Evolutionary conservation across 2,888 invertebrate genomes (phyloP), one percentile per base, ranked within the genome.

Genomic region (Orthosia gracilis): DNA sequence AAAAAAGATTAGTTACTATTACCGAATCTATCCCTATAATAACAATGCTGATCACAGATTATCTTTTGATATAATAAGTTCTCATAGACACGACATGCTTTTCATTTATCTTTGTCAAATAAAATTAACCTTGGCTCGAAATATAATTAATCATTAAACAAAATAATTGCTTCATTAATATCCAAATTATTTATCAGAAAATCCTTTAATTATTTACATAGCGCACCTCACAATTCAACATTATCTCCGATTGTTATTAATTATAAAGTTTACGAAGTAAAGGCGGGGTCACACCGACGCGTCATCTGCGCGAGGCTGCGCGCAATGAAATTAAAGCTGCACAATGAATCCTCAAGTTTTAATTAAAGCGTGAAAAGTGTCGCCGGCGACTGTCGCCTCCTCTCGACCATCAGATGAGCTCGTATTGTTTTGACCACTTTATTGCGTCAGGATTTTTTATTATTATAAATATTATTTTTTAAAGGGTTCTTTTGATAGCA

Each of bases 261-360:
- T 89, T 88, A 83, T 76, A 81, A 88, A 88, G 85, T 87, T 87
- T 73, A 80, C 71, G 7, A 61, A 50, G 52, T 82, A 75, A 85
- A 81, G 83, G 76, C 69, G 70, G 75, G 71, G 65, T 75, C 70
- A 85, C 80, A 88, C 77, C 76, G 70, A 12, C 49, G 70, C 88
- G 88, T 88, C 90, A 90, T 90, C 89, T 90, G 88, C 76, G 80
- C 77, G 66, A 83, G 78, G 88, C 84, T 86, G 87, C 77, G 70
- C 81, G 86, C 86, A 89, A 90, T 88, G 87, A 92, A 92, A 92
- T 92, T 89, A 92, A 86, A 86, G 75, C 79, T 69, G 83, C 80
- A 85, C 88, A 90, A 93, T 93, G 93, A 92, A 92, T 93, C 71
- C 91, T 90, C 86, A 90, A 92, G 90, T 93, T 94, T 94, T 94